Base-by-base conservation (phyloP, 1,140 invertebrate genomes). In the Brachionus asplanchnoidis region DNA sequence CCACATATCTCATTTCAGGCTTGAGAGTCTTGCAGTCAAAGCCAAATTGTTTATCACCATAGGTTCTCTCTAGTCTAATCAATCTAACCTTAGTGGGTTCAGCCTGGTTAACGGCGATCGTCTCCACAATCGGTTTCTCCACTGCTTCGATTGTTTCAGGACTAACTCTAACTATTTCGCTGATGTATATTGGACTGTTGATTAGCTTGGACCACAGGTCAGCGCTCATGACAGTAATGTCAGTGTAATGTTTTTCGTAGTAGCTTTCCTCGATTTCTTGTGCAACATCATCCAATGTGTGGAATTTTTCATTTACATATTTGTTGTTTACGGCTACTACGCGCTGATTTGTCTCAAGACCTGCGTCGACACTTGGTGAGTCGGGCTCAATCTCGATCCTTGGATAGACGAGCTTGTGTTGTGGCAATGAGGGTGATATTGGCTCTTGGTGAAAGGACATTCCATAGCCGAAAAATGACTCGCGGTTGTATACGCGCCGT, bases 1-100 rank as follows among this genome's bases (percentile, higher is more conserved):
- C 79, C 6, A 82, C 79, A 46, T 82, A 46, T 82, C 65, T 82
- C 6, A 20, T 26, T 60, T 82, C 53, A 32, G 32, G 32, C 32
- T 28, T 82, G 5, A 82, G 60, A 12, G 79, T 82, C n/a, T 82
- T 82, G 53, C 56, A 82, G 60, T 82, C 79, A 82, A 82, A 82
- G 17, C 79, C 79, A 36, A 44, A 82, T 65, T 82, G 79, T 44
- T 60, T 36, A 14, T 77, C 73, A 6, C 8, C 20, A 14, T 20
- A 17, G 3, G 17, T 77, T 36, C 44, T 44, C 7, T 23, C 44
- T 32, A 77, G 20, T 26, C 12, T 44, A 77, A 77, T 50, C 8
- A 50, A 20, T 77, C 73, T 77, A 20, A 28, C n/a, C 14, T 26
- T 50, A 36, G 32, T 73, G 1, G 68, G 40, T 2, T 73, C 68